phyloP scores from a whole-genome alignment of 2,113 vertebrate genomes.

The Cisticola juncidis region DNA sequence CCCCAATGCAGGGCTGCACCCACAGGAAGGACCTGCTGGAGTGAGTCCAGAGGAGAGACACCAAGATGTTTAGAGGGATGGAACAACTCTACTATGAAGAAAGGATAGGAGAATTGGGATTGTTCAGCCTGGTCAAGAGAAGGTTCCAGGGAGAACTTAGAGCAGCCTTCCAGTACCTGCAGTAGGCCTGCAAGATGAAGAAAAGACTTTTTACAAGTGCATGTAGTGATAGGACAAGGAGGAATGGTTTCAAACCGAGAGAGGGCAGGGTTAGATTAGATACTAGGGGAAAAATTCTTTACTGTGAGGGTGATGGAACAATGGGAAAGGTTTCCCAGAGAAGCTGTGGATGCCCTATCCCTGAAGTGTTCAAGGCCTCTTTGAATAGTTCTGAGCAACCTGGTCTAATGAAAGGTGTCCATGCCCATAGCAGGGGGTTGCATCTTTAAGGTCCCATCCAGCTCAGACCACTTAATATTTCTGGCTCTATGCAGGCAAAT shows the following conservation, averaged over 20 bases:
- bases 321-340: not conserved
- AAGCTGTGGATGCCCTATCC: not conserved
- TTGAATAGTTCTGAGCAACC: not conserved
- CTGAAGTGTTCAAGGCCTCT: not conserved
- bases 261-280: not conserved
- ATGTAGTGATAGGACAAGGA: not conserved
- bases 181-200: not conserved
- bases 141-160: not conserved
- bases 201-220: not conserved
- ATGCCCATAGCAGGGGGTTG: too few species aligned
- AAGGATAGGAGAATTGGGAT: not conserved
- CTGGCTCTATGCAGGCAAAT: not conserved
- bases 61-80: not conserved
- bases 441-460: not conserved
- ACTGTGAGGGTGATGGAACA: not conserved
- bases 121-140: not conserved
- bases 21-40: fast-evolving
- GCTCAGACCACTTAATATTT: not conserved
- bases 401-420: not conserved
- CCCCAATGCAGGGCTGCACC: fast-evolving
- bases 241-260: not conserved
- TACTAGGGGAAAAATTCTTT: not conserved
- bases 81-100: not conserved
- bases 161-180: too few species aligned
- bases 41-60: fast-evolving